A percentile compares a stretch with the other conserved stretches of the same genome.
phyloP scores from a whole-genome alignment of 2,797 vertebrate species.

The Choloepus didactylus region DNA sequence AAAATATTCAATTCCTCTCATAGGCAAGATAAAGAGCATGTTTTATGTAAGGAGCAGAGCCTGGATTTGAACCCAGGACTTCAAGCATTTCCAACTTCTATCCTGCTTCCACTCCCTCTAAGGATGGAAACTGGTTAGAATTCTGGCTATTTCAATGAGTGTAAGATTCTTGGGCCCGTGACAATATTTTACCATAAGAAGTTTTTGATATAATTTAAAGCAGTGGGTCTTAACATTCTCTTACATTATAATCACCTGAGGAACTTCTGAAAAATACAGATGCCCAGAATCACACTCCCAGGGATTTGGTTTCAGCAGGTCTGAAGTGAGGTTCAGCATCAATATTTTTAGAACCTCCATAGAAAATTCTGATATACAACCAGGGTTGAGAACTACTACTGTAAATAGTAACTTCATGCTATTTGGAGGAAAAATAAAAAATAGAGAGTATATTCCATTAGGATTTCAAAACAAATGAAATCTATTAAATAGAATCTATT shows the following conservation, averaged over 20 bases:
- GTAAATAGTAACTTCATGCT: neutral
- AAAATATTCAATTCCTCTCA: neutral
- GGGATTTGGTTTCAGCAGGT: neutral
- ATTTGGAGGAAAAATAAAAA: neutral
- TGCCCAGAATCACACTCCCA: accelerated
- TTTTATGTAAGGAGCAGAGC: neutral
- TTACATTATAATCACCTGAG: neutral
- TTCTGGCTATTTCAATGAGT: neutral
- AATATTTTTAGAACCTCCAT: neutral
- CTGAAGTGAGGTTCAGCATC: neutral
- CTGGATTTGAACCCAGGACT: slow-evolving; percentile 43
- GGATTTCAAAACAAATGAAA: slow-evolving; percentile 59
- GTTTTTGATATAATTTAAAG: neutral
- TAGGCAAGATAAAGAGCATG: neutral
- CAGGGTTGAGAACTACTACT: neutral
- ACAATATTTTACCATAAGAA: neutral
- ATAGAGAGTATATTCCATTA: neutral
- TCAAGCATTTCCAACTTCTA: neutral
- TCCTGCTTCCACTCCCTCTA: neutral
- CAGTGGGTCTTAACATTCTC: accelerated
- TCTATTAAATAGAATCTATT: neutral
- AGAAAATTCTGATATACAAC: neutral
- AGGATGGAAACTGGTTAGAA: neutral
- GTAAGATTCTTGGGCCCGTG: neutral
- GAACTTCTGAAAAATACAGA: neutral